Evolutionary conservation across 23 tunicate species (phyloP).

Genomic region (Halocynthia aurantium): DNA sequence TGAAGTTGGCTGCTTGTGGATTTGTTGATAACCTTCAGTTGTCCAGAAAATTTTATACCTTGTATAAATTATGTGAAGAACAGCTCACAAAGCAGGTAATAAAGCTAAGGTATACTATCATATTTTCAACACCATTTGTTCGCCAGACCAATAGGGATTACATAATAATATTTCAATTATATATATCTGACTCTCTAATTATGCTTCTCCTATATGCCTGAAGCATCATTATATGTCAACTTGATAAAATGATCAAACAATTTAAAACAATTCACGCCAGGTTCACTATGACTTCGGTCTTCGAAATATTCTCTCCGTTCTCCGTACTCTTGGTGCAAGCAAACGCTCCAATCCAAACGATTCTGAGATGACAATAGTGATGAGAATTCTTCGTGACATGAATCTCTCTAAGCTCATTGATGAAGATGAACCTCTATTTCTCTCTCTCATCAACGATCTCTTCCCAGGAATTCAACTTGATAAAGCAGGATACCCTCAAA

Average conservation of each 20-base stretch:
- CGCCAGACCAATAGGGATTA: no score
- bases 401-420: constrained; percentile 94
- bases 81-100: constrained; percentile 92
- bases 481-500: constrained; percentile 85
- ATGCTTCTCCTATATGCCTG: no score
- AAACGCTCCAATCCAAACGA: constrained; percentile 86
- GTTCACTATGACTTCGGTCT: constrained; percentile 97
- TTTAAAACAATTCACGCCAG: constrained; percentile 10
- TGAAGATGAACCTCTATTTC: constrained; percentile 95
- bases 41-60: constrained; percentile 92
- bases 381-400: constrained; percentile 94
- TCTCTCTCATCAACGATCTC: constrained; percentile 94
- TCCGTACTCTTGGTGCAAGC: constrained; percentile 95
- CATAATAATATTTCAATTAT: no score
- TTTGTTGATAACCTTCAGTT: constrained; percentile 88
- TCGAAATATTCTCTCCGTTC: constrained; percentile 92
- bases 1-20: constrained; percentile 87
- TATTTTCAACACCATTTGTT: no score
- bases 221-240: no score
- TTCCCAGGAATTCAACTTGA: constrained; percentile 90
- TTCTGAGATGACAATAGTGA: constrained; percentile 98
- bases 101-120: neutral
- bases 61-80: constrained; percentile 95
- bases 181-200: no score
- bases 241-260: no score